These are phyloP conservation scores for Julus scanicus DNA, from an alignment of 2,888 invertebrate species.

Conservation along the genomic window DNA sequence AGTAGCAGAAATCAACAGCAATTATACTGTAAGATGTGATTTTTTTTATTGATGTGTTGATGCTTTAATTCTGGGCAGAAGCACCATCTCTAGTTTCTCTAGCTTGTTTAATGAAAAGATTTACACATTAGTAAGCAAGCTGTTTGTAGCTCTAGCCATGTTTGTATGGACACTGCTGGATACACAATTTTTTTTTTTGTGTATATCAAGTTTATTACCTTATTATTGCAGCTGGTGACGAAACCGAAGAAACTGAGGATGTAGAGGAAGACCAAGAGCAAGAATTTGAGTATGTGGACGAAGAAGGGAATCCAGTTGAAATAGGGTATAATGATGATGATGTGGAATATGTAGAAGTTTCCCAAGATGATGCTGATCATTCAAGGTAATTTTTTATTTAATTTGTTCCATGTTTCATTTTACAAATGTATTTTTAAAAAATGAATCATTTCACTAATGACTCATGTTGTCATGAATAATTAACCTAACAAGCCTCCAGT, in stretches of 20 bases:
- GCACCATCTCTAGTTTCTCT: too few relatives aligned
- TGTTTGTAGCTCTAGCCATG: too few relatives aligned
- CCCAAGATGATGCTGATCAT: constrained; percentile 3
- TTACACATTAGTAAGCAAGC: too few relatives aligned
- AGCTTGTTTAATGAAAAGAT: too few relatives aligned
- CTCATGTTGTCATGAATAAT: too few relatives aligned
- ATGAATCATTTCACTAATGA: not conserved
- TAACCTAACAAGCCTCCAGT: too few relatives aligned
- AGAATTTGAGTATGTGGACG: constrained; percentile 55
- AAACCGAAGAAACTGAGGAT: not conserved
- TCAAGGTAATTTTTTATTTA: not conserved
- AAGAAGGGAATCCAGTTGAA: constrained; percentile 53
- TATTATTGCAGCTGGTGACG: not conserved
- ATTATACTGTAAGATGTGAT: not conserved
- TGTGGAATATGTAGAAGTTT: constrained; percentile 44
- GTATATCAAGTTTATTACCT: not conserved
- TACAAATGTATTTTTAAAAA: not conserved
- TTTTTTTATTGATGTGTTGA: not conserved
- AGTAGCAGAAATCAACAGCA: not conserved
- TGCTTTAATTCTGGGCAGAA: not conserved
- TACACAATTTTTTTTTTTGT: not conserved
- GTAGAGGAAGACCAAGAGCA: not conserved
- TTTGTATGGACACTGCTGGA: not conserved
- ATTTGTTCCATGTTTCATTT: not conserved
- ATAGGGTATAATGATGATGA: not conserved